phyloP scores from a whole-genome alignment of 2,797 vertebrate genomes.

The Gorsachius magnificus region DNA sequence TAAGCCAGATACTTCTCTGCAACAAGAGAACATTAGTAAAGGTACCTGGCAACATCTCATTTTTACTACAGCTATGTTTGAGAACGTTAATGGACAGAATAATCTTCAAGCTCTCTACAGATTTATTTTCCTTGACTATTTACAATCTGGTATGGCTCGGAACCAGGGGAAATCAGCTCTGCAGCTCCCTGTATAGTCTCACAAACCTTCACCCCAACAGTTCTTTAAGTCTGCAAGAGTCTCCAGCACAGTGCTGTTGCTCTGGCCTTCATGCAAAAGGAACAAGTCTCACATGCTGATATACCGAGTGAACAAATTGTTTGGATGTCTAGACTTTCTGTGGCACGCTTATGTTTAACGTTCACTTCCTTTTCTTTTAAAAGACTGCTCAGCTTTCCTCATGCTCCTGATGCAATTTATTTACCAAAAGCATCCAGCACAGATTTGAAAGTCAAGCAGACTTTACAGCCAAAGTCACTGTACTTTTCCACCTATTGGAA shows the following conservation, averaged over 20 bases:
- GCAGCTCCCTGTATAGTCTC: not conserved
- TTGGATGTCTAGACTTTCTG: not conserved
- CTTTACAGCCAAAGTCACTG: not conserved
- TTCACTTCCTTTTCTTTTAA: not conserved
- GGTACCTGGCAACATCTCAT: not conserved
- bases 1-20: not conserved
- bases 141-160: not conserved
- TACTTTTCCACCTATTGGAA: not conserved
- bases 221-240: not conserved
- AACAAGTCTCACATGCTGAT: not conserved
- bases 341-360: not conserved
- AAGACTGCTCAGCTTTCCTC: not conserved
- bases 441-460: not conserved
- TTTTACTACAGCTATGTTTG: slow-evolving; percentile 20
- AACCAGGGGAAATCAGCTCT: slow-evolving; percentile 4
- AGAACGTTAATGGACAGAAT: slow-evolving; percentile 42
- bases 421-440: not conserved
- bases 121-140: not conserved
- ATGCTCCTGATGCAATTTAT: not conserved
- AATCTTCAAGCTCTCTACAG: slow-evolving; percentile 9
- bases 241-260: not conserved
- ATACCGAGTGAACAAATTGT: not conserved
- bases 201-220: not conserved
- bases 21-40: not conserved
- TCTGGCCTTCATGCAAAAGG: not conserved